Evolutionary conservation across 2,113 vertebrate species (phyloP), one percentile per base, ranked within the genome.

Genomic region (Murina feae): DNA sequence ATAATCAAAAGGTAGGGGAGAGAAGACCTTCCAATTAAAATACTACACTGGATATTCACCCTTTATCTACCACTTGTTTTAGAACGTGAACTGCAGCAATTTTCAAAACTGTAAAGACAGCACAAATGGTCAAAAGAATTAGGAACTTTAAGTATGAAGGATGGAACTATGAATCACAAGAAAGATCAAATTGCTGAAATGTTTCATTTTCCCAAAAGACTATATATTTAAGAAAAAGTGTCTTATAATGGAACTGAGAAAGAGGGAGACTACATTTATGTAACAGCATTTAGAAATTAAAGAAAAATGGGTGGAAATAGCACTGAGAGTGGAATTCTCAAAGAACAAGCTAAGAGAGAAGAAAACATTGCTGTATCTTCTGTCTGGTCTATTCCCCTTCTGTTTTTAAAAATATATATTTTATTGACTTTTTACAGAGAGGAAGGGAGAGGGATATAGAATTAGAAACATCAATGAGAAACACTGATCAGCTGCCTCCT

Each of bases 241-340:
- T 49, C 58, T 78, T 88, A 16, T 86, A 90, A 89, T 93, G 75
- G 75, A 94, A 94, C 44, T 80, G 42, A 94, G 80, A 90, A 66
- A 86, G 63, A 65, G 28, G 49, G 51, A 49, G 69, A 63, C 60
- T 92, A 86, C n/a, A 92, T 60, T 92, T 55, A 78, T 89, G 35
- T 88, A 87, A 85, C n/a, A 87, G 60, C 66, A 90, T 92, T 95
- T 95, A 95, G 68, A 95, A 83, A 95, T 96, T 90, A 93, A 86
- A 86, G 63, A 90, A 96, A 82, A 63, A 60, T 55, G 49, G 37
- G 5, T 89, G 39, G 84, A 90, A 92, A 91, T 89, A 87, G 66
- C 51, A 44, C n/a, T 37, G 66, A 86, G 25, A 84, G 17, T 71
- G 13, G 55, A 82, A 80, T 69, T 47, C 44, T 88, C 28, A 85